phyloP scores from a whole-genome alignment of 2,797 vertebrate species.

The Notamacropus eugenii region DNA sequence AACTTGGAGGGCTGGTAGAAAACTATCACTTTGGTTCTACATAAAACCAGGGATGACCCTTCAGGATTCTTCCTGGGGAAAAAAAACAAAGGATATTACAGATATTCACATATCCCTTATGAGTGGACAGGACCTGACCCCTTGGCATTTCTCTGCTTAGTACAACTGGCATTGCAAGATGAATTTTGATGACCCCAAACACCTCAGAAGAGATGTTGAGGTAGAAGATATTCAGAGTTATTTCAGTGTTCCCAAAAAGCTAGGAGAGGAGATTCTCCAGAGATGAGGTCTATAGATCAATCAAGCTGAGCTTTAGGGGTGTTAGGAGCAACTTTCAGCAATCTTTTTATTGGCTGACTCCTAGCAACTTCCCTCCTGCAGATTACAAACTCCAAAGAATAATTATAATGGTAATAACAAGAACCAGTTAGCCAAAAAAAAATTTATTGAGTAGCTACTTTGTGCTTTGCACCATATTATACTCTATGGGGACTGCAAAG shows the following conservation, averaged over 20 bases:
- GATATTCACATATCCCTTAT: neutral
- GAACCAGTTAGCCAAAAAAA: neutral
- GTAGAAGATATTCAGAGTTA: neutral
- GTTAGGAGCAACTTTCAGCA: neutral
- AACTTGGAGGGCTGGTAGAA: neutral
- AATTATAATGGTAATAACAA: neutral
- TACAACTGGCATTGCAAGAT: neutral
- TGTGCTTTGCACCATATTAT: neutral
- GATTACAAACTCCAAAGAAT: neutral
- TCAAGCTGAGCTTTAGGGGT: neutral
- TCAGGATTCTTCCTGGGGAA: neutral
- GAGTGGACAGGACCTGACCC: neutral
- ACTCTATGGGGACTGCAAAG: neutral
- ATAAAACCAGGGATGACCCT: neutral
- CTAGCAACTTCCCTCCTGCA: neutral
- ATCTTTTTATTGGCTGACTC: neutral
- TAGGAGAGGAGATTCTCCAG: neutral
- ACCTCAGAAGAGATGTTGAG: neutral
- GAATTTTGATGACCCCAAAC: neutral
- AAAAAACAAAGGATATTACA: neutral
- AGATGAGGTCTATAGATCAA: neutral
- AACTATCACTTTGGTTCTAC: neutral
- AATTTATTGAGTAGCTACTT: neutral
- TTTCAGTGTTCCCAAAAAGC: neutral
- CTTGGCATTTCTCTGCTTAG: neutral